Percentiles rank a stretch among this genome's conserved stretches.
Evolutionary conservation across 2,797 vertebrate genomes (phyloP).

Genomic region (Chiroxiphia lanceolata): DNA sequence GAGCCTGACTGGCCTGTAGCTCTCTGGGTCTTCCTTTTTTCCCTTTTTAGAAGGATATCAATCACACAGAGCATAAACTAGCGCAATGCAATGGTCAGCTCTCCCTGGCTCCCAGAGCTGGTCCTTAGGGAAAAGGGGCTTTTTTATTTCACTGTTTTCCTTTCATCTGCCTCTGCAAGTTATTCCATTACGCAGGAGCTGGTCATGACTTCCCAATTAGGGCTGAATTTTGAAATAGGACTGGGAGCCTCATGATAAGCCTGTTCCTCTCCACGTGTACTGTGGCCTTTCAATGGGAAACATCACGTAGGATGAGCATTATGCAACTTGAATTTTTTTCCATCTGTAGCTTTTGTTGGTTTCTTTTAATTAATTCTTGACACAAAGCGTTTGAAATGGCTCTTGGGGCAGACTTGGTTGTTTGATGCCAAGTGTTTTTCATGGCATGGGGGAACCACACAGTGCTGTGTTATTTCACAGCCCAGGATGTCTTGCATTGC

Average conservation of each 20-base stretch:
- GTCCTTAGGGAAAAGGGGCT: not conserved
- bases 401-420: not conserved
- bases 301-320: not conserved
- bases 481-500: not conserved
- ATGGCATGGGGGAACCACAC: not conserved
- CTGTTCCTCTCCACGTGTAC: not conserved
- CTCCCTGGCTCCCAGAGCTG: not conserved
- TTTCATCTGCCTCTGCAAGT: slow-evolving; percentile 19
- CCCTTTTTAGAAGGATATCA: not conserved
- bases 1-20: not conserved
- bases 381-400: not conserved
- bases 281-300: not conserved
- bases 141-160: not conserved
- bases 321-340: not conserved
- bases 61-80: not conserved
- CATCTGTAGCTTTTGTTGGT: not conserved
- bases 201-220: slow-evolving; percentile 6
- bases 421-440: not conserved
- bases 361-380: not conserved
- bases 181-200: not conserved
- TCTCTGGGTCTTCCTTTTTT: not conserved
- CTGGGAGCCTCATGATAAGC: not conserved
- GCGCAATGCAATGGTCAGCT: not conserved
- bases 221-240: not conserved
- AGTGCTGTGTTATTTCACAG: not conserved